Evolutionary conservation across 2,888 invertebrate species (phyloP).

Genomic region (Dicranocentrus wangi): DNA sequence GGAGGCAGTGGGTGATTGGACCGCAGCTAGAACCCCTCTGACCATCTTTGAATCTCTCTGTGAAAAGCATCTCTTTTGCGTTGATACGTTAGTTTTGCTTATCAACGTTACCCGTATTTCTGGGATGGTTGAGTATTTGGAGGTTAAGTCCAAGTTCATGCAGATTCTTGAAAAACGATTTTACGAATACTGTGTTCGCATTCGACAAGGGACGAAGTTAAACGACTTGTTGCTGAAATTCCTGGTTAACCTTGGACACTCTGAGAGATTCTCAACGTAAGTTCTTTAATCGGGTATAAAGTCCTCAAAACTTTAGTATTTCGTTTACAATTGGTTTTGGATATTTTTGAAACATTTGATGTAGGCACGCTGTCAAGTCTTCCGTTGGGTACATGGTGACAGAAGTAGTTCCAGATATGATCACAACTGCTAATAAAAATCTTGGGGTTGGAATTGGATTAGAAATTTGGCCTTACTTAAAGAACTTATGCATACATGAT

Average conservation of each 20-base stretch:
- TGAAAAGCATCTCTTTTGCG: neutral
- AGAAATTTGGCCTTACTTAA: slow-evolving; percentile 17
- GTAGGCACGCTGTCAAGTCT: neutral
- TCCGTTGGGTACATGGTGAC: neutral
- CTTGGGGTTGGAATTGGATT: neutral
- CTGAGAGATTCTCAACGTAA: too few relatives aligned
- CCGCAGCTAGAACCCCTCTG: neutral
- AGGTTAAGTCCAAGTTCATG: neutral
- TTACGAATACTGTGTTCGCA: too few relatives aligned
- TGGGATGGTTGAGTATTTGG: neutral
- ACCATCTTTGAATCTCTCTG: neutral
- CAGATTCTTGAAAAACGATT: slow-evolving; percentile 18
- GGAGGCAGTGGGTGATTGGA: neutral
- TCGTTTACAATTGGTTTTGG: neutral
- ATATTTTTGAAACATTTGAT: neutral
- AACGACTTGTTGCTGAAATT: too few relatives aligned
- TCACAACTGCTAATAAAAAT: neutral
- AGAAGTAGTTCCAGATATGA: neutral
- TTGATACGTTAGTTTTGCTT: slow-evolving; percentile 5
- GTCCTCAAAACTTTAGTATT: neutral
- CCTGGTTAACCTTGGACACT: too few relatives aligned
- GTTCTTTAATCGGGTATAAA: neutral
- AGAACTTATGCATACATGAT: slow-evolving; percentile 20
- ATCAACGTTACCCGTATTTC: slow-evolving; percentile 31
- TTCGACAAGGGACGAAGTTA: neutral